Evolutionary conservation across 2,797 vertebrate species (phyloP), one percentile per base, ranked within the genome.

Genomic region (Rhinophrynus dorsalis): DNA sequence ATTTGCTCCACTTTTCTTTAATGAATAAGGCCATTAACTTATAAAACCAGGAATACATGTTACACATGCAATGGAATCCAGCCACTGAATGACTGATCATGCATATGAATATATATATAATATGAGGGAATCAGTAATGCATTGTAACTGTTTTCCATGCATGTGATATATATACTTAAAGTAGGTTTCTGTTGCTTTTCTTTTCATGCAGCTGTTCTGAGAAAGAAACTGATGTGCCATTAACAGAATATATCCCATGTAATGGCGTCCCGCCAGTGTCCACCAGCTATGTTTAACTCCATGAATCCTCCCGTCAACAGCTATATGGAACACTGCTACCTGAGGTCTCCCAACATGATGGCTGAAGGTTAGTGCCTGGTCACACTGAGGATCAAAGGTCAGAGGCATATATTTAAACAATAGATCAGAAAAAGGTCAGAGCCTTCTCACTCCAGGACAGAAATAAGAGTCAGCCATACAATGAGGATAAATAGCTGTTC

Each of bases 311-410:
- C 82, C 11, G 90, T 90, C 38, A 87, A 86, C 75, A 86, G 82
- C 79, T 96, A 91, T 77, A 85, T 92, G 68, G 95, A 98, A 78
- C 92, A 75, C n/a, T 86, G 93, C 74, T 97, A 95, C 74, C 93
- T 95, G 87, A 92, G 90, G 50, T 78, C 88, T 0, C 86, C 90
- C 74, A 79, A 80, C 74, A 81, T 91, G 75, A 88, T 92, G 85
- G 86, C 89, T 75, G 93, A 95, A 76, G 88, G 94, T 95, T 77
- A 91, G 91, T 88, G 60, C 58, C 55, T 52, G 60, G 23, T 40
- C 8, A 11, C n/a, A 15, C 10, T 4, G 13, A 20, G 32, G 17
- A 38, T 4, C 7, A 44, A 6, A 44, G 6, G 26, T 32, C 2
- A 18, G 11, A n/a, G 27, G 13, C 23, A 60, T 11, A 59, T 33